Evolutionary conservation across 2,113 vertebrate genomes (phyloP).

Genomic region (Macrotis lagotis): DNA sequence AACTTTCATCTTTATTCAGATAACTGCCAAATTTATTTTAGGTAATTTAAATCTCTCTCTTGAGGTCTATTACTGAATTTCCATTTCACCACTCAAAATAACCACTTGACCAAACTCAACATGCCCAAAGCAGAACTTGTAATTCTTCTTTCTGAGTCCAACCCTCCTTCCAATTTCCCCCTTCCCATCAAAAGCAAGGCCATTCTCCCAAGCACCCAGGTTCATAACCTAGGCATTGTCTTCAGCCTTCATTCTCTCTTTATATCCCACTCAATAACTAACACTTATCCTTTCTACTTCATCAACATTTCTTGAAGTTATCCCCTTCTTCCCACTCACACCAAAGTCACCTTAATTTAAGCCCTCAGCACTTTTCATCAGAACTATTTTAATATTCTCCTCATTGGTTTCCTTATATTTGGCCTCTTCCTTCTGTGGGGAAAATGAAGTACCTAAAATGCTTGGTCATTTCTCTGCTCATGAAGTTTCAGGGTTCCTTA

Average conservation of each 20-base stretch:
- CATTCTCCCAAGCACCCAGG: background rate
- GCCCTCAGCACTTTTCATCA: background rate
- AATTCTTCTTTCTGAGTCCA: background rate
- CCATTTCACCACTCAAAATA: background rate
- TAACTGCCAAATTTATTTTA: background rate
- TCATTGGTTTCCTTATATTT: background rate
- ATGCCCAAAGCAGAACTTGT: background rate
- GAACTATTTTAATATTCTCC: background rate
- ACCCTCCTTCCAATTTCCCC: background rate
- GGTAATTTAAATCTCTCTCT: background rate
- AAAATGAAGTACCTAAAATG: background rate
- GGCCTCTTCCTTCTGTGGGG: background rate
- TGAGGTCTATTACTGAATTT: background rate
- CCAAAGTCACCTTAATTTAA: background rate
- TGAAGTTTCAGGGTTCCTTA: background rate
- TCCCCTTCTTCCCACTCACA: background rate
- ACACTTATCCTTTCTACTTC: background rate
- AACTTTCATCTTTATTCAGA: background rate
- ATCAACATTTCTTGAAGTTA: background rate
- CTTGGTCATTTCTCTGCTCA: background rate
- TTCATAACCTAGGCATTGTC: background rate
- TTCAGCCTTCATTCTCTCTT: background rate
- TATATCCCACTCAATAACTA: background rate
- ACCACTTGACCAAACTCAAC: background rate
- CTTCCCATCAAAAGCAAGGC: background rate